Conservation (phyloP, 2,888 invertebrate species). For the Pasiphila rectangulata region DNA sequence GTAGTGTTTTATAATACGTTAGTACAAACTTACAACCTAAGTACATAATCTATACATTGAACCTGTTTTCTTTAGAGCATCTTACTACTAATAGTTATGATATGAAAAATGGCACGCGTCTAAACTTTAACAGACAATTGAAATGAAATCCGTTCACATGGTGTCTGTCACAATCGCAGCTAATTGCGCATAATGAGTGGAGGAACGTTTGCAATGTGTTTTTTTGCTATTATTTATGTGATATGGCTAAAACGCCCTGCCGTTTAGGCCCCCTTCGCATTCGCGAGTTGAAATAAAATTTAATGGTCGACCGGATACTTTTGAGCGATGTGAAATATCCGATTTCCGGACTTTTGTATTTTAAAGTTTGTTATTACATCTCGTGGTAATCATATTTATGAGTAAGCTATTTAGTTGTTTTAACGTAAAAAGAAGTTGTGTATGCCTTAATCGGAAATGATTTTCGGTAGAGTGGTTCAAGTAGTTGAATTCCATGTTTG, state of each 20-base stretch:
- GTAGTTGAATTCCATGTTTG: no score
- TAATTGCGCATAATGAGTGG: slow-evolving; percentile 80
- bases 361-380: slow-evolving; percentile 6
- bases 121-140: slow-evolving; percentile 39
- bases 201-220: slow-evolving; percentile 76
- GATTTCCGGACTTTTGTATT: slow-evolving; percentile 64
- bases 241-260: slow-evolving; percentile 53
- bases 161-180: slow-evolving; percentile 75
- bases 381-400: neutral
- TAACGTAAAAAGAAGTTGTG: no score
- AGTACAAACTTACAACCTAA: no score
- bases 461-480: no score
- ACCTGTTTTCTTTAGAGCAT: neutral
- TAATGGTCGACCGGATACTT: slow-evolving; percentile 67
- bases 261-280: slow-evolving; percentile 61
- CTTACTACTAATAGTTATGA: no score
- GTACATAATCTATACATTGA: no score
- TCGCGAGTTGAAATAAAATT: slow-evolving; percentile 75
- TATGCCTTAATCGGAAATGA: no score
- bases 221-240: slow-evolving; percentile 75
- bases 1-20: slow-evolving; percentile 36
- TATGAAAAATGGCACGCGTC: slow-evolving; percentile 45
- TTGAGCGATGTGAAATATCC: slow-evolving; percentile 66
- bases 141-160: slow-evolving; percentile 73
- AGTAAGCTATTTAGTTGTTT: no score